These are phyloP conservation scores for Lamprologus speciosus DNA, from an alignment of 2,113 vertebrate species.

Conservation along the genomic window DNA sequence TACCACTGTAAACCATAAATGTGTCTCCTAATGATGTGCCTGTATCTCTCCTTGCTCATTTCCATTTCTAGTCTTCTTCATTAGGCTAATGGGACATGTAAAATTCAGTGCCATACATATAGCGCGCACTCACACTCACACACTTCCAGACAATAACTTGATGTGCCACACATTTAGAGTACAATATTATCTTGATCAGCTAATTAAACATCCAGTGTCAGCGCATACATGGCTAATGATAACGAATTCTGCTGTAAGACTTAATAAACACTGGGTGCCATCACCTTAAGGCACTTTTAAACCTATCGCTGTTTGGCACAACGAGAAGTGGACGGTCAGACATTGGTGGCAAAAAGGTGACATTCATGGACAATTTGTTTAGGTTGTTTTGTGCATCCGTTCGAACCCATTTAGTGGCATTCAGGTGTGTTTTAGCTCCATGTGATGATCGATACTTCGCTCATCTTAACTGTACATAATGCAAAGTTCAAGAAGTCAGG, in stretches of 20 bases:
- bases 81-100: slow-evolving; percentile 19
- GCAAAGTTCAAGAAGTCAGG: background rate
- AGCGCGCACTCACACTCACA: background rate
- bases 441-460: background rate
- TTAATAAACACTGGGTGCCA: background rate
- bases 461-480: background rate
- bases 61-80: slow-evolving; percentile 22
- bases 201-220: slow-evolving; percentile 1
- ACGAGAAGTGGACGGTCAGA: background rate
- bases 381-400: background rate
- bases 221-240: background rate
- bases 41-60: slow-evolving; percentile 12
- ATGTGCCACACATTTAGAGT: background rate
- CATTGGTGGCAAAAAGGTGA: background rate
- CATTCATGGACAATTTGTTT: background rate
- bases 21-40: background rate
- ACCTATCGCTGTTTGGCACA: background rate
- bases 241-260: background rate
- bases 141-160: background rate
- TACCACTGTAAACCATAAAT: background rate
- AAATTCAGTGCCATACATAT: background rate
- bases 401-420: background rate
- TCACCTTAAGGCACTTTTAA: background rate
- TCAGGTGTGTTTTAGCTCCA: background rate
- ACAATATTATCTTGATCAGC: slow-evolving; percentile 11